phyloP scores from a whole-genome alignment of 2,888 invertebrate genomes.

The Branchipolynoe longqiensis region DNA sequence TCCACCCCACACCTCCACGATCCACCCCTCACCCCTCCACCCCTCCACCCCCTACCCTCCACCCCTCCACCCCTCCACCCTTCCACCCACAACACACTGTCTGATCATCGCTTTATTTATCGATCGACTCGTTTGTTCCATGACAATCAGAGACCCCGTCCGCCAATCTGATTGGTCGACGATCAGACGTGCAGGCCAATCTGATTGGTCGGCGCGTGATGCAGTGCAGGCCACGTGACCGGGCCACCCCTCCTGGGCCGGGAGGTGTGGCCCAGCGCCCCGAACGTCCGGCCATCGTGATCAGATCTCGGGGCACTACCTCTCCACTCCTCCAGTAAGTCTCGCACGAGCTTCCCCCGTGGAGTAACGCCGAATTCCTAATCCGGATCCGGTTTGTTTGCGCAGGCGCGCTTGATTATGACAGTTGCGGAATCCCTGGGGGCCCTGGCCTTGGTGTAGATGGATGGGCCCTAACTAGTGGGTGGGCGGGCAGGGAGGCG shows the following conservation, averaged over 20 bases:
- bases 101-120: conserved; percentile 37
- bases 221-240: conserved; percentile 47
- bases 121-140: conserved; percentile 44
- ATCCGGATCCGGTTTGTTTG: not conserved
- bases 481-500: not conserved
- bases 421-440: conserved; percentile 11
- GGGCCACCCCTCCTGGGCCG: not conserved
- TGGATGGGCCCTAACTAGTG: conserved; percentile 12
- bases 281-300: not conserved
- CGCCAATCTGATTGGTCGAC: conserved; percentile 23
- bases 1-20: too few relatives aligned
- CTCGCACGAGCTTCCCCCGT: not conserved
- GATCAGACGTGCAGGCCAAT: conserved; percentile 33
- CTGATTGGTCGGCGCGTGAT: conserved; percentile 36
- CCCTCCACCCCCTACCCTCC: too few relatives aligned
- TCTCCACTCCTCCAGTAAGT: not conserved
- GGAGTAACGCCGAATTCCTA: not conserved
- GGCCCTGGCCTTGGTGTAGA: not conserved
- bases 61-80: too few relatives aligned
- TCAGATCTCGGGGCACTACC: not conserved
- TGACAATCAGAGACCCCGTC: conserved; percentile 27
- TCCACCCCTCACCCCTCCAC: too few relatives aligned
- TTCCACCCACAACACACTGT: too few relatives aligned
- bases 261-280: not conserved
- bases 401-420: conserved; percentile 16